These are phyloP conservation scores for Pteria penguin DNA, from an alignment of 2,888 invertebrate genomes.

Conservation along the genomic window DNA sequence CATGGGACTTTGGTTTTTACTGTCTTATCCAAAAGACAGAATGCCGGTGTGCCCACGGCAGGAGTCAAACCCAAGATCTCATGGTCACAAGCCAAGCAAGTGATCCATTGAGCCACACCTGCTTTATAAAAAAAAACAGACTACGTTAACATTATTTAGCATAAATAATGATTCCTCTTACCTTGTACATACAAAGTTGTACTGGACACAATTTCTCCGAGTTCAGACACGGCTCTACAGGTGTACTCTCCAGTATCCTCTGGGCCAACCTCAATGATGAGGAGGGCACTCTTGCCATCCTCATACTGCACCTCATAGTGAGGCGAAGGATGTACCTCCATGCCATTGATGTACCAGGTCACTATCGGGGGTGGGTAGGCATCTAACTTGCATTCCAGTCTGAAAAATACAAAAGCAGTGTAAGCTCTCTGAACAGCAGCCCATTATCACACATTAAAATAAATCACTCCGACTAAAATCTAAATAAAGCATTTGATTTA, in stretches of 20 bases:
- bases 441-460: too few relatives aligned
- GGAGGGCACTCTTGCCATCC: slow-evolving; percentile 72
- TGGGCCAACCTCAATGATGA: slow-evolving; percentile 82
- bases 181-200: slow-evolving; percentile 86
- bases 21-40: too few relatives aligned
- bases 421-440: too few relatives aligned
- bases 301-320: slow-evolving; percentile 75
- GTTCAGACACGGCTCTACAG: slow-evolving; percentile 93
- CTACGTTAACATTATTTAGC: background rate
- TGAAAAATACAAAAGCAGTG: slow-evolving; percentile 50
- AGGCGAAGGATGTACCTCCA: slow-evolving; percentile 79
- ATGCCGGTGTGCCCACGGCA: too few relatives aligned
- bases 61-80: too few relatives aligned
- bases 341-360: slow-evolving; percentile 81
- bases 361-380: slow-evolving; percentile 77
- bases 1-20: too few relatives aligned
- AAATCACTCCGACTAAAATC: too few relatives aligned
- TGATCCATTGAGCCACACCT: too few relatives aligned
- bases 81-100: too few relatives aligned
- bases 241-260: slow-evolving; percentile 98
- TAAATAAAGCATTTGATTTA: too few relatives aligned
- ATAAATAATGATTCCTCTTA: too few relatives aligned
- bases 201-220: slow-evolving; percentile 96
- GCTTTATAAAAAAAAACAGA: background rate
- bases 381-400: slow-evolving; percentile 76